These are phyloP conservation scores for Eupithecia abbreviata DNA, from an alignment of 2,888 invertebrate genomes.

Conservation along the genomic window DNA sequence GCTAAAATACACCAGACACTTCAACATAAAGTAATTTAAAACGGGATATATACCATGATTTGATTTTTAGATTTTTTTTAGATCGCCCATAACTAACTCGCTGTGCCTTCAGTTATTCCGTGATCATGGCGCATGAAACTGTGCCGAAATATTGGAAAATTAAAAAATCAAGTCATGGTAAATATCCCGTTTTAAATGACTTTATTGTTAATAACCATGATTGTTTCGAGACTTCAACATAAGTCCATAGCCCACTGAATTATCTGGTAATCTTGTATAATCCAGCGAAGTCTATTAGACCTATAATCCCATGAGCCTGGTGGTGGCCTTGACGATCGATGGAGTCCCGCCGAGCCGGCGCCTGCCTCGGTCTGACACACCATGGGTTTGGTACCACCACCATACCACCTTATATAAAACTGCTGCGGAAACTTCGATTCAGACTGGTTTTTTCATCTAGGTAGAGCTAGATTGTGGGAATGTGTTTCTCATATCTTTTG, in stretches of 20 bases:
- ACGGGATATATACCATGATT: too few species aligned
- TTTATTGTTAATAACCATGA: too few species aligned
- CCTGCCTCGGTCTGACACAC: constrained; percentile 52
- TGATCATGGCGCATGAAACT: too few species aligned
- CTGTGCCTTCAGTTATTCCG: too few species aligned
- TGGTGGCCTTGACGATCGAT: constrained; percentile 78
- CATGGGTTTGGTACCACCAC: constrained; percentile 57
- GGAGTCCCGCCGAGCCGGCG: constrained; percentile 62
- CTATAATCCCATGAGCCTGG: constrained; percentile 58
- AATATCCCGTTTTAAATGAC: too few species aligned
- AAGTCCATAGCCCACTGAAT: neutral
- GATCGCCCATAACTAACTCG: too few species aligned
- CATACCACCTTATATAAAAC: constrained; percentile 32
- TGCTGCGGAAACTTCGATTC: constrained; percentile 13
- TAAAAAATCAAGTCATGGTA: too few species aligned
- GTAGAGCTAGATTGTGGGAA: neutral
- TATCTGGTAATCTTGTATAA: constrained; percentile 18
- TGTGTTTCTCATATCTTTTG: neutral
- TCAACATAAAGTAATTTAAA: neutral
- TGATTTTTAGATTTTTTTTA: too few species aligned
- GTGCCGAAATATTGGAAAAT: too few species aligned
- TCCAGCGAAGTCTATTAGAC: constrained; percentile 32
- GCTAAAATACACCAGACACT: neutral
- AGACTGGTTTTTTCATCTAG: neutral
- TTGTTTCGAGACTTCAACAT: neutral